These are phyloP conservation scores for Pelecanus crispus DNA, from an alignment of 2,113 vertebrate species.

Conservation along the genomic window DNA sequence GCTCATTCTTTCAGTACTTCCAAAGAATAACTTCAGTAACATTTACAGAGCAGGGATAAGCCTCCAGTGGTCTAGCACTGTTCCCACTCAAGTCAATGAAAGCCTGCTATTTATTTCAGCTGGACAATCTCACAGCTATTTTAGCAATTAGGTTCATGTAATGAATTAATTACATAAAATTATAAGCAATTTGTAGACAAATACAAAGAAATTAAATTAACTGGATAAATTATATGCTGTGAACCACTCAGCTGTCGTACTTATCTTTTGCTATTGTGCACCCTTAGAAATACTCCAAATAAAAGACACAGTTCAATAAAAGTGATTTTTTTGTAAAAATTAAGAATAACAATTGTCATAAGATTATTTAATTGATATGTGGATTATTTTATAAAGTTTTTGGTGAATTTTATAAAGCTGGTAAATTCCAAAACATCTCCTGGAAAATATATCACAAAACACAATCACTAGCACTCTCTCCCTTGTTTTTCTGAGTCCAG, in stretches of 20 bases:
- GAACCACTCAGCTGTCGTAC: not conserved
- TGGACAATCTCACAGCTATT: not conserved
- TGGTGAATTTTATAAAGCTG: not conserved
- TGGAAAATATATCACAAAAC: not conserved
- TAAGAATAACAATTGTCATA: not conserved
- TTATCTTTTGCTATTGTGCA: not conserved
- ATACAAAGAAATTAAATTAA: conserved; percentile 33
- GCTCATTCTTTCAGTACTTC: not conserved
- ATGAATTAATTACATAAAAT: conserved; percentile 29
- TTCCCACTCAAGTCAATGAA: not conserved
- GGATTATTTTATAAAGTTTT: not conserved
- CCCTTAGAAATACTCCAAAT: not conserved
- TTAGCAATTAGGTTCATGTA: conserved; percentile 6
- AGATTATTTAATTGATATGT: not conserved
- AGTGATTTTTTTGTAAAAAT: not conserved
- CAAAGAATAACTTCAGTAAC: not conserved
- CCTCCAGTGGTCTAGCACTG: not conserved
- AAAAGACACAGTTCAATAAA: not conserved
- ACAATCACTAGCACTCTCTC: not conserved
- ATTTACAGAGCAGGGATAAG: not conserved
- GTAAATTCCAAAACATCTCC: not conserved
- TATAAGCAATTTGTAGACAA: conserved; percentile 1
- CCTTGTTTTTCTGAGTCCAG: not conserved
- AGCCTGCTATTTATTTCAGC: not conserved
- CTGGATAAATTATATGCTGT: conserved; percentile 2